A percentile compares a stretch with the other conserved stretches of the same genome.
Evolutionary conservation across 1,140 invertebrate genomes (phyloP).

Genomic region (Zaprionus tsacasi): DNA sequence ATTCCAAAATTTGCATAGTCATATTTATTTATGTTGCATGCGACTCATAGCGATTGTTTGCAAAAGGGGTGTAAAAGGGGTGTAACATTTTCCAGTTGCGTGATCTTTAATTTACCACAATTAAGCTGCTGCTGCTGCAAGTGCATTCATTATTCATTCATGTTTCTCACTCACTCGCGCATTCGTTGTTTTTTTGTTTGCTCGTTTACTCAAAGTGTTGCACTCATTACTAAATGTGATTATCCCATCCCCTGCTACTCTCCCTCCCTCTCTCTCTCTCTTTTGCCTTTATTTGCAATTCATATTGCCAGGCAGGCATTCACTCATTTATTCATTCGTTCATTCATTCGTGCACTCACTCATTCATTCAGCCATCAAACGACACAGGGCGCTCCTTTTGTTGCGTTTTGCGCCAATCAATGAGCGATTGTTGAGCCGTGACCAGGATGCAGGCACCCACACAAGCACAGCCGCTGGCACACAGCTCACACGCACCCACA

Average conservation of each 20-base stretch:
- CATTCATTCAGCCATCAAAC: background rate
- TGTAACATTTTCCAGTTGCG: background rate
- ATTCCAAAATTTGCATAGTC: background rate
- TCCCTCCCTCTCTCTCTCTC: background rate
- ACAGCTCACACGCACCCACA: background rate
- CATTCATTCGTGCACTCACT: background rate
- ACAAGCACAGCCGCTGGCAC: constrained; percentile 18
- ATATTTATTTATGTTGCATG: constrained; percentile 1
- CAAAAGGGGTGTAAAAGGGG: no score
- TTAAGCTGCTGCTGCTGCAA: background rate
- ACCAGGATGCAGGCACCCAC: background rate
- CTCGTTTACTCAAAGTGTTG: background rate
- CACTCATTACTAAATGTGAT: constrained; percentile 4
- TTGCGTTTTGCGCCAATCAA: constrained; percentile 49
- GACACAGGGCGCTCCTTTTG: background rate
- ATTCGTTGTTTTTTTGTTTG: background rate
- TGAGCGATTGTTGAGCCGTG: constrained; percentile 48
- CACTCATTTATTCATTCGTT: background rate
- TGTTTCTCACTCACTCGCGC: background rate
- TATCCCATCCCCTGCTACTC: background rate
- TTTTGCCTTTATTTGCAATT: background rate
- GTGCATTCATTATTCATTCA: constrained; percentile 1
- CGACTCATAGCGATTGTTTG: background rate
- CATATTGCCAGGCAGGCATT: background rate
- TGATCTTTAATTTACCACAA: background rate